Conservation (phyloP, 2,888 invertebrate genomes). For the Dolomedes plantarius region DNA sequence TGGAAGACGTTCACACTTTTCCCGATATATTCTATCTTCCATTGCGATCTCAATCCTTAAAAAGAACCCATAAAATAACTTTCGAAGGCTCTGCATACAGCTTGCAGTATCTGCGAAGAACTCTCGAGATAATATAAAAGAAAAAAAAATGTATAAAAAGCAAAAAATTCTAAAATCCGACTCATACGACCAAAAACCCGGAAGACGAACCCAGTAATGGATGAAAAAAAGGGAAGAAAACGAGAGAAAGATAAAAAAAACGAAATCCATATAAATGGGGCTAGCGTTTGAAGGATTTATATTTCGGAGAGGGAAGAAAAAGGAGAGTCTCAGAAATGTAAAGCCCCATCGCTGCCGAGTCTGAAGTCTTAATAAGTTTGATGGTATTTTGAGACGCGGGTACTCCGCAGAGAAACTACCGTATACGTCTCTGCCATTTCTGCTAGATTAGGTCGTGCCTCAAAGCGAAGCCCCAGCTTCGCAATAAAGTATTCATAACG, state of each 20-base stretch:
- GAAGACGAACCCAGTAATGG: conserved; percentile 4
- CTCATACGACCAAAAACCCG: neutral
- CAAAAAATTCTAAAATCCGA: neutral
- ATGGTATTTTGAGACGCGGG: conserved; percentile 67
- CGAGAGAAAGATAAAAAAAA: neutral
- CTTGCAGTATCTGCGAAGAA: neutral
- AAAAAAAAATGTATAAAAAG: neutral
- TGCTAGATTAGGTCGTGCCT: conserved; percentile 67
- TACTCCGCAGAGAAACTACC: conserved; percentile 33
- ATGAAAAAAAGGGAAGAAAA: conserved; percentile 2
- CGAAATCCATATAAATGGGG: conserved; percentile 59
- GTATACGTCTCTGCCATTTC: conserved; percentile 70
- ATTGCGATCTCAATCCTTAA: neutral
- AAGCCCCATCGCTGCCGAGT: conserved; percentile 52
- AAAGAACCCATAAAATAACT: neutral
- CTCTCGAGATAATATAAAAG: neutral
- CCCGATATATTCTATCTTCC: no score
- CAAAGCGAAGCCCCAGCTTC: conserved; percentile 38
- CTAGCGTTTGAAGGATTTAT: conserved; percentile 64
- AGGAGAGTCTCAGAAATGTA: conserved; percentile 65
- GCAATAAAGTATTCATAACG: conserved; percentile 71
- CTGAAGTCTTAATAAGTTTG: conserved; percentile 70
- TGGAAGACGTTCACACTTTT: no score
- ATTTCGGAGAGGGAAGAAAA: conserved; percentile 43
- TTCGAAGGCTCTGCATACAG: neutral